These are phyloP conservation scores for Rhodeus uyekii DNA, from an alignment of 2,797 vertebrate species.

Conservation along the genomic window DNA sequence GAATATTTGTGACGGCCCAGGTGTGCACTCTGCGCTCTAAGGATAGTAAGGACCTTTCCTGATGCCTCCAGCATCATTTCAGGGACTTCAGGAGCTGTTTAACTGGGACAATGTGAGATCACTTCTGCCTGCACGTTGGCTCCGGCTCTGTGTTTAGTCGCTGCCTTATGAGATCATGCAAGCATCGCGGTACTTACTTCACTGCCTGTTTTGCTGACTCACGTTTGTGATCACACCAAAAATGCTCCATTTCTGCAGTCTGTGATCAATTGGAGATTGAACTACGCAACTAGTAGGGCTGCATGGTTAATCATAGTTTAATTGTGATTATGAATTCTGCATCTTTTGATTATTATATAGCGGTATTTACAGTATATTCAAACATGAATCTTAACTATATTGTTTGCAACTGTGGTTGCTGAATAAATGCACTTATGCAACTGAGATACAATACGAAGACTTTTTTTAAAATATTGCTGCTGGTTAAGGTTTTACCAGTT, in stretches of 20 bases:
- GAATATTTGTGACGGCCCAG: slow-evolving; percentile 10
- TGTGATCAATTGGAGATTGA: background rate
- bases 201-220: slow-evolving; percentile 24
- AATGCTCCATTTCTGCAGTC: background rate
- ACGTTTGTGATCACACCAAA: background rate
- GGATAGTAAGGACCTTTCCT: background rate
- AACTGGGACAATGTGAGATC: slow-evolving; percentile 4
- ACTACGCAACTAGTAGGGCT: background rate
- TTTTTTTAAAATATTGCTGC: background rate
- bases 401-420: background rate
- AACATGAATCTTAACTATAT: background rate
- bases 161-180: slow-evolving; percentile 30
- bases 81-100: slow-evolving; percentile 5
- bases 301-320: background rate
- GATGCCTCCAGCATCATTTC: background rate
- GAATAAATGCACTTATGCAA: background rate
- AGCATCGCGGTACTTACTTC: background rate
- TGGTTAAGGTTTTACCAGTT: background rate
- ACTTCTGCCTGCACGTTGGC: slow-evolving; percentile 26
- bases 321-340: background rate
- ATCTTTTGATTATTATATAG: background rate
- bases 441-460: background rate
- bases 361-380: background rate
- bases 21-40: background rate
- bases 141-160: slow-evolving; percentile 1